These are phyloP conservation scores for Myotis davidii DNA, from an alignment of 2,113 vertebrate species.

Conservation along the genomic window DNA sequence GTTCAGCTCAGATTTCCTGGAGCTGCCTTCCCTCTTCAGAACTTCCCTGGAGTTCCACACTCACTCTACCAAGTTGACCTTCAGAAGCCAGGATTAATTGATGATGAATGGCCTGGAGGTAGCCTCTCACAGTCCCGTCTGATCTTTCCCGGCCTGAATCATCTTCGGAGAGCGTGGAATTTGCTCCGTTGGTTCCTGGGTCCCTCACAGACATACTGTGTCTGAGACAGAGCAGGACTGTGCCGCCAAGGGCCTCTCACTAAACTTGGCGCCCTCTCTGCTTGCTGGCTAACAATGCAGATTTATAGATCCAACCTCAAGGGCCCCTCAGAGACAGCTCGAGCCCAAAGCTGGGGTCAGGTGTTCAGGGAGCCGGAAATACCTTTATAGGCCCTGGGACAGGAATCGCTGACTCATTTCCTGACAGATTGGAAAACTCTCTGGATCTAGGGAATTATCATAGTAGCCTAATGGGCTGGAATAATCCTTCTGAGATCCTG, in stretches of 20 bases:
- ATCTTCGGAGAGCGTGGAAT: constrained; percentile 88
- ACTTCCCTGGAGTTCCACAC: constrained; percentile 78
- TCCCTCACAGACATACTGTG: constrained; percentile 82
- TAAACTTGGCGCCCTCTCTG: constrained; percentile 70
- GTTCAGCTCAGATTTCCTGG: constrained; percentile 73
- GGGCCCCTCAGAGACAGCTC: constrained; percentile 66
- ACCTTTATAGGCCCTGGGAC: constrained; percentile 56
- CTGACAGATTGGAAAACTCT: constrained; percentile 75
- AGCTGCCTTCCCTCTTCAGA: constrained; percentile 80
- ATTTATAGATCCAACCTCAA: constrained; percentile 77
- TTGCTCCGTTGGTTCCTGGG: constrained; percentile 81
- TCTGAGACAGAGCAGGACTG: constrained; percentile 79
- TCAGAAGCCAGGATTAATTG: constrained; percentile 91
- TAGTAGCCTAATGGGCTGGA: constrained; percentile 73
- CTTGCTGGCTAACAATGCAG: constrained; percentile 22
- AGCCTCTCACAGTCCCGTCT: constrained; percentile 89
- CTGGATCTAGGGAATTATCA: constrained; percentile 78
- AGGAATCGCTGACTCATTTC: constrained; percentile 80
- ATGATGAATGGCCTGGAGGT: constrained; percentile 92
- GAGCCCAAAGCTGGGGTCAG: constrained; percentile 58
- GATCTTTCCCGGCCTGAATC: constrained; percentile 89
- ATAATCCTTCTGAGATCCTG: constrained; percentile 80
- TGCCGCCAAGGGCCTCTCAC: constrained; percentile 72
- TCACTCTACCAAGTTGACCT: constrained; percentile 85
- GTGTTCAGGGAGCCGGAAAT: constrained; percentile 72